phyloP scores from a whole-genome alignment of 2,113 vertebrate species.

The Pyrgilauda ruficollis region DNA sequence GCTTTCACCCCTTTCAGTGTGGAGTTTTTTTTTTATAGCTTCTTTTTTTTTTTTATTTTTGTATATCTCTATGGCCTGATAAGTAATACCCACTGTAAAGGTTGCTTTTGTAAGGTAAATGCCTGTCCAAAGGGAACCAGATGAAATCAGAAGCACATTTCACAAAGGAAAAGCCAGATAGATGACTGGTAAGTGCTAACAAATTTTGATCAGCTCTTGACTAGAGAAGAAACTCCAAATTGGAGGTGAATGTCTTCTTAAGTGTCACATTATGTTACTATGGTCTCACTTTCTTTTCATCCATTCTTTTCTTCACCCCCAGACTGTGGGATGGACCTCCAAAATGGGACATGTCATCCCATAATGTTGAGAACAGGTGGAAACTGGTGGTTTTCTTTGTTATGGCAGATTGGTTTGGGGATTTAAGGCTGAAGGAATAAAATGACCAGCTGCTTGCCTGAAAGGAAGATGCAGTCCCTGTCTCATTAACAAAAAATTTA shows the following conservation, averaged over 20 bases:
- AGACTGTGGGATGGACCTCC: neutral
- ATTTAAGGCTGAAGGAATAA: conserved; percentile 1
- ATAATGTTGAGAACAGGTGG: neutral
- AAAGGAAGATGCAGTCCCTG: neutral
- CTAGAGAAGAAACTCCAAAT: neutral
- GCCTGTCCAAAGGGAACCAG: neutral
- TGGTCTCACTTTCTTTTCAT: neutral
- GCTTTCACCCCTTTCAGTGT: rapidly evolving
- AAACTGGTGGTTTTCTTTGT: neutral
- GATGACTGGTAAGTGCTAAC: neutral
- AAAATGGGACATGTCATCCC: neutral
- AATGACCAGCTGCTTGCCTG: neutral
- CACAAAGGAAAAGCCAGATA: neutral
- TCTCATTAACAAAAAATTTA: neutral
- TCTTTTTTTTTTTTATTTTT: neutral
- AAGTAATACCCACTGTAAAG: neutral
- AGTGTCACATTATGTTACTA: neutral
- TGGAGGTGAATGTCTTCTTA: neutral
- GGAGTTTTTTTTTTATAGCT: rapidly evolving
- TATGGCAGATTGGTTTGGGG: neutral
- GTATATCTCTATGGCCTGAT: neutral
- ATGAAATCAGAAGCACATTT: neutral
- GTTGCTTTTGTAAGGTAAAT: neutral
- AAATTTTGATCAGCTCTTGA: neutral
- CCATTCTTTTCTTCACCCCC: neutral